phyloP scores from a whole-genome alignment of 2,797 vertebrate species.

The Microhierax caerulescens region DNA sequence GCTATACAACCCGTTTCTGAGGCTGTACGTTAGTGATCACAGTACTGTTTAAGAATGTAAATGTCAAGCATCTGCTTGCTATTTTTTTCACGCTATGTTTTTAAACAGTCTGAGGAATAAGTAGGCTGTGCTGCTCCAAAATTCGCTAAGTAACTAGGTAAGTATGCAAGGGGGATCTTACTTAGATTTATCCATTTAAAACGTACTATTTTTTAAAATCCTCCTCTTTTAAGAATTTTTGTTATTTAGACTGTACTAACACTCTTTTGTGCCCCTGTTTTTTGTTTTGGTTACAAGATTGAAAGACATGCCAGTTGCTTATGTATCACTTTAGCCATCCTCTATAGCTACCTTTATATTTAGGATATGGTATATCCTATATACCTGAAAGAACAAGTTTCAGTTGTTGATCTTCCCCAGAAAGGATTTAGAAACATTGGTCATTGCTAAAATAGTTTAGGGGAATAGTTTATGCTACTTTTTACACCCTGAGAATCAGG shows the following conservation, averaged over 20 bases:
- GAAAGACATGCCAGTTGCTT: not conserved
- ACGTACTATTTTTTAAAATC: fast-evolving
- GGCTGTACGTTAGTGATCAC: not conserved
- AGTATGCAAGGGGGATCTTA: not conserved
- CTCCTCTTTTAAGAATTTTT: not conserved
- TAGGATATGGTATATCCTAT: not conserved
- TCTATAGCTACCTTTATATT: not conserved
- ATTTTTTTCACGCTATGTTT: not conserved
- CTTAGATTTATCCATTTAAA: not conserved
- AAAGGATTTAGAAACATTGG: not conserved
- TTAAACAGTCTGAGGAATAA: not conserved
- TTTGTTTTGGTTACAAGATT: not conserved
- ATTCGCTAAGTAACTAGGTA: not conserved
- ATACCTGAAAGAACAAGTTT: not conserved
- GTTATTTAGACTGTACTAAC: not conserved
- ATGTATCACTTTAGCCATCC: not conserved
- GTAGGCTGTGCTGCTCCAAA: not conserved
- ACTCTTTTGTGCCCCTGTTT: not conserved
- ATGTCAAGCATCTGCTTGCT: not conserved
- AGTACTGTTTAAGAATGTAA: not conserved
- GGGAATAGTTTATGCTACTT: not conserved
- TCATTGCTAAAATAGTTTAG: not conserved
- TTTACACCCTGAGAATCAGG: not conserved
- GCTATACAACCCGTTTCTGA: slow-evolving; percentile 4
- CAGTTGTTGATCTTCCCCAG: not conserved